Evolutionary conservation across 2,113 vertebrate species (phyloP).

Genomic region (Hippocampus abdominalis): DNA sequence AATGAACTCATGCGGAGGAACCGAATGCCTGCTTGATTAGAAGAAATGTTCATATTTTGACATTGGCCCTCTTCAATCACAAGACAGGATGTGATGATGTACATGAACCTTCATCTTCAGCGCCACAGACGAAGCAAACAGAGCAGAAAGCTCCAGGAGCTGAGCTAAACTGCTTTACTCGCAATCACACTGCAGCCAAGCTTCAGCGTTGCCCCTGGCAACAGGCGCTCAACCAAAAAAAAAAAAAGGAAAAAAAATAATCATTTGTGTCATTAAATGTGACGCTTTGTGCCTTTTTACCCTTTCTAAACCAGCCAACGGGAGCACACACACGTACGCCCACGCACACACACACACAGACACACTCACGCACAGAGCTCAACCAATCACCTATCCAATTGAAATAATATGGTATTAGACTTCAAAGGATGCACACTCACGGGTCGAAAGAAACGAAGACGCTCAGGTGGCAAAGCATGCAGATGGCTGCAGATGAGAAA

Average conservation of each 20-base stretch:
- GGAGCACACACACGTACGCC: not conserved
- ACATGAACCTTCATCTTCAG: not conserved
- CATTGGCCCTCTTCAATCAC: not conserved
- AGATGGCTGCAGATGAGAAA: not conserved
- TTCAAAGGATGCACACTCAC: not conserved
- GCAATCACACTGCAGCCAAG: not conserved
- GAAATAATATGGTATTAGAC: not conserved
- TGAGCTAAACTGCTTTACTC: not conserved
- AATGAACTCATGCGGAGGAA: not conserved
- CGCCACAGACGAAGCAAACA: not conserved
- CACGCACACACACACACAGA: too few species aligned
- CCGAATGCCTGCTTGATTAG: not conserved
- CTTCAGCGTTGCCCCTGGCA: not conserved
- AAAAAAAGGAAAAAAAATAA: not conserved
- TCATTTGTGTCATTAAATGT: not conserved
- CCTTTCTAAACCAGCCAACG: not conserved
- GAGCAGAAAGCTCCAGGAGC: constrained; percentile 1
- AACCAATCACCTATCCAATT: not conserved
- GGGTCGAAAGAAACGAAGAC: not conserved
- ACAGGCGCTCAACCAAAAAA: not conserved
- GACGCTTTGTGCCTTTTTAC: not conserved
- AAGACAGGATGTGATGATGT: not conserved
- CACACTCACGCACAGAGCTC: not conserved
- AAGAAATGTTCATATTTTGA: not conserved
- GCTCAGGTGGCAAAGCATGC: not conserved